Conservation (phyloP, 2,888 invertebrate species). For the Synanthedon formicaeformis region DNA sequence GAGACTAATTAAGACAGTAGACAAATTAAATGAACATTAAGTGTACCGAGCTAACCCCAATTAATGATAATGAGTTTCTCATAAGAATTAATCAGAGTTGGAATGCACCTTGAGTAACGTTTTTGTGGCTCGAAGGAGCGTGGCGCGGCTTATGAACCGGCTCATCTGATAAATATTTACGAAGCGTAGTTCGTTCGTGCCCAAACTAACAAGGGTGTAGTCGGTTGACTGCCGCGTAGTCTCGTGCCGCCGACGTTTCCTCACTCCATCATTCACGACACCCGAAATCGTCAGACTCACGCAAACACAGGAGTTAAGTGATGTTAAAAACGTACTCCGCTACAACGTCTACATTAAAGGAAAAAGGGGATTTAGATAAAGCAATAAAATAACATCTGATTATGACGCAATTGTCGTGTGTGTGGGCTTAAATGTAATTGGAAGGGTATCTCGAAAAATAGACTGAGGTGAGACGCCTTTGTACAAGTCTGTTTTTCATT, state of each 20-base stretch:
- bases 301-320: too few relatives aligned
- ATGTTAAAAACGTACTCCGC: too few relatives aligned
- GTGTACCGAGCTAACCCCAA: slow-evolving; percentile 3
- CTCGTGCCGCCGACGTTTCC: slow-evolving; percentile 12
- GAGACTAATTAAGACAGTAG: not conserved
- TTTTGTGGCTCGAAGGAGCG: slow-evolving; percentile 16
- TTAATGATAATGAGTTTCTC: slow-evolving; percentile 12
- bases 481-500: too few relatives aligned
- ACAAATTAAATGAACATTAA: slow-evolving; percentile 10
- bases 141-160: slow-evolving; percentile 9
- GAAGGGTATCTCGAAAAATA: too few relatives aligned
- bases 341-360: too few relatives aligned
- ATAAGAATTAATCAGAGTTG: slow-evolving; percentile 14
- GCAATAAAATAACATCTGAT: too few relatives aligned
- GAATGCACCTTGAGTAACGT: slow-evolving; percentile 13
- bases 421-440: too few relatives aligned
- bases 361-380: too few relatives aligned
- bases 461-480: too few relatives aligned
- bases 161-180: slow-evolving; percentile 35
- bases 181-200: slow-evolving; percentile 29
- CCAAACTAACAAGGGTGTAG: slow-evolving; percentile 12
- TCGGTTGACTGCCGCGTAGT: slow-evolving; percentile 8
- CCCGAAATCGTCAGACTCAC: slow-evolving; percentile 14
- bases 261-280: slow-evolving; percentile 12
- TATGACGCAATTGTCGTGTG: too few relatives aligned